Evolutionary conservation across 1,140 invertebrate genomes (phyloP).

Genomic region (Drosophila tani): DNA sequence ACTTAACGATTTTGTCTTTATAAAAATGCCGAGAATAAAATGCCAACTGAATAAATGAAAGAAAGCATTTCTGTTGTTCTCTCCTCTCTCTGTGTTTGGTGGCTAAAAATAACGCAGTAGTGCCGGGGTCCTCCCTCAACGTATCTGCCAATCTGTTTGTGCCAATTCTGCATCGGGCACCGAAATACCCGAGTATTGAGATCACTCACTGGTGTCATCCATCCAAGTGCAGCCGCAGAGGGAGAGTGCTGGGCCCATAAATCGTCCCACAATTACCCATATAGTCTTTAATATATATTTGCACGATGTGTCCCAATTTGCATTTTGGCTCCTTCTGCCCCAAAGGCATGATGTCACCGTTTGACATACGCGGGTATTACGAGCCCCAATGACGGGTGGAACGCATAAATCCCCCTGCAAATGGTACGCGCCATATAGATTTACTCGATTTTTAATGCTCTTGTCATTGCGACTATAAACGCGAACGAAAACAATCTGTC

Average conservation of each 20-base stretch:
- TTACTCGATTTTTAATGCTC: conserved; percentile 62
- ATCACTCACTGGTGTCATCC: conserved; percentile 60
- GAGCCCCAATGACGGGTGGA: conserved; percentile 5
- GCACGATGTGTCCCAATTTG: conserved; percentile 71
- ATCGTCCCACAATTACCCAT: conserved; percentile 63
- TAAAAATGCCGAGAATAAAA: conserved; percentile 72
- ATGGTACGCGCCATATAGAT: conserved; percentile 33
- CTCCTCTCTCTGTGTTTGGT: conserved; percentile 1
- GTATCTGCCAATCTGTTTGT: conserved; percentile 36
- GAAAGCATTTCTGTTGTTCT: conserved; percentile 45
- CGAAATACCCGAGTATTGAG: conserved; percentile 70
- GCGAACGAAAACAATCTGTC: conserved; percentile 38
- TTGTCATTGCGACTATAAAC: conserved; percentile 40
- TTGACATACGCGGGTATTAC: conserved; percentile 34
- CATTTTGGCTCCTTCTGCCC: conserved; percentile 43
- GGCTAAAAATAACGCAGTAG: conserved; percentile 43
- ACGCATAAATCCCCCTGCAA: conserved; percentile 34
- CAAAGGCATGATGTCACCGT: conserved; percentile 66
- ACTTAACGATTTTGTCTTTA: conserved; percentile 58
- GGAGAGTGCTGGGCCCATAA: conserved; percentile 12
- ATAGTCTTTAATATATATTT: conserved; percentile 16
- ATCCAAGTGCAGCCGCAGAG: conserved; percentile 62
- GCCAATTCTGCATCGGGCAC: conserved; percentile 34
- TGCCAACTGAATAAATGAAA: conserved; percentile 58
- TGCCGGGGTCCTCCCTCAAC: conserved; percentile 23